Evolutionary conservation across 2,888 invertebrate species (phyloP).

Genomic region (Macrophya annulata): DNA sequence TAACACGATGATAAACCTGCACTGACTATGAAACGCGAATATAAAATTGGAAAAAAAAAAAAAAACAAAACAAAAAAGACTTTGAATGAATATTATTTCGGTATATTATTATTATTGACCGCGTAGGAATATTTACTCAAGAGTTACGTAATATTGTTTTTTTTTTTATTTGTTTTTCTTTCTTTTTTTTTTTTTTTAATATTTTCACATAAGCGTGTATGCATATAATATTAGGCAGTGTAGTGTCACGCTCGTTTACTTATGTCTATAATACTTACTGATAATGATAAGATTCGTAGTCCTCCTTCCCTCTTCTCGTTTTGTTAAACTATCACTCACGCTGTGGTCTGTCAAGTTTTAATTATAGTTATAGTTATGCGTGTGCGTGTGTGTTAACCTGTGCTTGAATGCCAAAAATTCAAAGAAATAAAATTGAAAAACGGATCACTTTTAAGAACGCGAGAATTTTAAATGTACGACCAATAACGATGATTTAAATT

Average conservation of each 20-base stretch:
- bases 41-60: neutral
- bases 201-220: neutral
- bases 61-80: neutral
- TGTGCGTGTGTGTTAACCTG: neutral
- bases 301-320: neutral
- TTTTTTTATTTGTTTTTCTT: neutral
- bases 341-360: neutral
- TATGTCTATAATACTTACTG: neutral
- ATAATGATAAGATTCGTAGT: constrained; percentile 22
- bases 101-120: neutral
- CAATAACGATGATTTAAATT: too few species aligned
- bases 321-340: neutral
- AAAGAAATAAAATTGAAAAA: too few species aligned
- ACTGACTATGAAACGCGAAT: neutral
- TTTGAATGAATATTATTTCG: neutral
- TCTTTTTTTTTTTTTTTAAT: neutral
- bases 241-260: neutral
- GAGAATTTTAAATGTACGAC: too few species aligned
- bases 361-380: neutral
- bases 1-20: neutral
- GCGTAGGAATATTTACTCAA: neutral
- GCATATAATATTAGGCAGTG: neutral
- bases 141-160: neutral
- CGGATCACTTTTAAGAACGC: too few species aligned
- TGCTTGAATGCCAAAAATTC: too few species aligned